Evolutionary conservation across 2,888 invertebrate species (phyloP), one percentile per base, ranked within the genome.

Genomic region (Aphidius colemani): DNA sequence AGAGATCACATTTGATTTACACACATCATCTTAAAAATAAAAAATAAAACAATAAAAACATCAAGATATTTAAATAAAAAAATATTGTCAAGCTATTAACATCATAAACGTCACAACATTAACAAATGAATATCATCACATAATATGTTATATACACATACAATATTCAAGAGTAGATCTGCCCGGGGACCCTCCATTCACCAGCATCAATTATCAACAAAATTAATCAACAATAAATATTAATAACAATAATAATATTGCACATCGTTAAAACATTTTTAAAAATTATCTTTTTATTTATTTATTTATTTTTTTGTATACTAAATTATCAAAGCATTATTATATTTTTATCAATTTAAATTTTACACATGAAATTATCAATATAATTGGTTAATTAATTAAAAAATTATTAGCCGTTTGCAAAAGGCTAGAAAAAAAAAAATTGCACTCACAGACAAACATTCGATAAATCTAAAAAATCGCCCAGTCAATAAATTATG

Each of bases 391-490:
- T 18, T 1, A 18, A 18, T 18, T 18, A 18, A 18, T 18, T 18
- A 18, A 18, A 18, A 18, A 18, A 18, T 18, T 18, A 18, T 18
- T 18, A 18, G 13, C 13, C 30, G 5, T 30, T 76, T 75, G 69
- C 69, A 71, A 69, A 73, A 71, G 69, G 74, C 75, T 78, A 71
- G 78, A 79, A 77, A 75, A 78, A 30, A 5, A 30, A 30, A 30
- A 3, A 30, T 75, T 75, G 81, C 81, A 81, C 80, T 81, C 80
- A 82, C 81, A 81, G 81, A 82, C 81, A 81, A 82, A 81, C 80
- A 81, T 82, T 79, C 80, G 77, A 78, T 80, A 75, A 75, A 79
- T 77, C 79, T 80, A 80, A 76, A 75, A 79, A 72, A 71, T 70
- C 68, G 70, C 68, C 67, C 69, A 68, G 69, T 65, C 67, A 68